Evolutionary conservation across 2,113 vertebrate genomes (phyloP).

Genomic region (Ptyas mucosa): DNA sequence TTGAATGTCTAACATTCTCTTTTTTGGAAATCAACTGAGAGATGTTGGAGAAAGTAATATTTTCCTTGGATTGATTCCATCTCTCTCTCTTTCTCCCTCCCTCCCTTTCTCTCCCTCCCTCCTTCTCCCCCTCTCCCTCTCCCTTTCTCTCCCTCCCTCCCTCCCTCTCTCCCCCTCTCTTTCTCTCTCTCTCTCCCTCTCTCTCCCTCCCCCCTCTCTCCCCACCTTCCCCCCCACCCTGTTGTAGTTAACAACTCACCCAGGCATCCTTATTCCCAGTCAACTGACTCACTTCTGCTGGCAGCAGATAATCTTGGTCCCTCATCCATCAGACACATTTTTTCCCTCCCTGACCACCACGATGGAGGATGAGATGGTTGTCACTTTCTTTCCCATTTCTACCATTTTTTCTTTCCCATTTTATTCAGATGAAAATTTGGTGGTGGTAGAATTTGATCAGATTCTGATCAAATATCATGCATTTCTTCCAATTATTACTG

Average conservation of each 20-base stretch:
- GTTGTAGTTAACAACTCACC: conserved; percentile 41
- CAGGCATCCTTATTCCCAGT: not conserved
- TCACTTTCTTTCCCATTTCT: not conserved
- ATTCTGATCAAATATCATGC: not conserved
- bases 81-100: not conserved
- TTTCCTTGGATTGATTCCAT: conserved; percentile 46
- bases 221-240: conserved; percentile 2
- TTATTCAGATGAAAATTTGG: not conserved
- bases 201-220: not conserved
- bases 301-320: not conserved
- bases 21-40: conserved; percentile 42
- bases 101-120: not conserved
- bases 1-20: conserved; percentile 48
- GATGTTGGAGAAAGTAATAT: conserved; percentile 39
- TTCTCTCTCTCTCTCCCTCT: not conserved
- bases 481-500: not conserved
- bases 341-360: not conserved
- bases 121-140: not conserved
- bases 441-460: not conserved
- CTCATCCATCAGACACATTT: not conserved
- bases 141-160: not conserved
- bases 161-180: not conserved
- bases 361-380: not conserved
- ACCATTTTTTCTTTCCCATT: not conserved
- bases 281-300: not conserved